Evolutionary conservation across 1,140 invertebrate genomes (phyloP), one percentile per base, ranked within the genome.

Genomic region (Harlomillsia oculata): DNA sequence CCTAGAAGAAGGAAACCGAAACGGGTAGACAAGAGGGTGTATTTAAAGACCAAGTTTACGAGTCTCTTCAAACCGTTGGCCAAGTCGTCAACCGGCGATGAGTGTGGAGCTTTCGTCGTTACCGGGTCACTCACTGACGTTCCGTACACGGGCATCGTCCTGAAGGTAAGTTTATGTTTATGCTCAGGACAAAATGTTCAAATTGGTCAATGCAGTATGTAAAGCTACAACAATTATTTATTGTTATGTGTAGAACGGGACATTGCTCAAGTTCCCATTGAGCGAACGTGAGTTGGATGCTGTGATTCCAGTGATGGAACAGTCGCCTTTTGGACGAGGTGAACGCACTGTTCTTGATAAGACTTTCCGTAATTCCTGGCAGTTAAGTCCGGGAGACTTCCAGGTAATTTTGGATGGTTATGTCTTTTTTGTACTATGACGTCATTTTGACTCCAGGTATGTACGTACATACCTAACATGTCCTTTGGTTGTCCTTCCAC

Each of bases 301-400:
- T n/a, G 9, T 53, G n/a, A 41, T 53, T n/a, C 18, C 40, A 9
- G 3, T 18, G 5, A 41, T 53, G 14, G 46, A 56, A 28, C n/a
- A 40, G 32, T 36, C 46, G 2, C 55, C 55, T 1, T 56, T 23
- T 26, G 46, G 55, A 26, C 36, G 21, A 23, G 44, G 55, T 4
- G 21, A 5, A n/a, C 16, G 41, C 34, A 56, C 55, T 23, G 26
- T 56, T 4, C 8, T 56, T 2, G 34, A 56, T 36, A 26, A 29
- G 2, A 40, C 14, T 16, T 3, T 56, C 11, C 23, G 44, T 21
- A 48, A 37, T 25, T 37, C 55, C 4, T 56, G 55, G 55, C 46
- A 56, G 18, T 16, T 56, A 2, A 26, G 28, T 23, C 50, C 50
- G 1, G 13, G 13, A 3, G 4, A 5, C 3, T 53, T 53, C 14